Base-by-base conservation (phyloP, 1,140 invertebrate genomes). In the Formica exsecta region DNA sequence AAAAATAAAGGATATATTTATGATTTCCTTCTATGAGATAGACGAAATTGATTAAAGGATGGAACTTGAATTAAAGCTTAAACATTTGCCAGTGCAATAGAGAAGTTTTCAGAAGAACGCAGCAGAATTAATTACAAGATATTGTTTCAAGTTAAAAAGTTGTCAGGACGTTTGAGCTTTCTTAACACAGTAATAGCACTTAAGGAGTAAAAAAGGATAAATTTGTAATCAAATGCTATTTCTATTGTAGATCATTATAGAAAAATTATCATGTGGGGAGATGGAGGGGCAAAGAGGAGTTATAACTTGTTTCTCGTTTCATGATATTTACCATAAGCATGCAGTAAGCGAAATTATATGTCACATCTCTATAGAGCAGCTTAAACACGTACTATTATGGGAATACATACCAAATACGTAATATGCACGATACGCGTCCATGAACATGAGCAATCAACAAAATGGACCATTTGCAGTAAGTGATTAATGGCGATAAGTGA, bases 171-270 rank as follows among this genome's bases (percentile, higher is more conserved):
- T 44, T 41, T 44, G 11, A 81, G 41, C 19, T 59, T n/a, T 71
- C 36, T 73, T 61, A 36, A 74, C 29, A 16, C 16, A 44, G n/a
- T 73, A 29, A 81, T 0, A 7, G 6, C 19, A 57, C n/a, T 22
- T 22, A 22, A 22, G 22, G 1, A 51, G 3, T 48, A 32, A 32
- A 32, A 32, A 32, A 32, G 3, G 32, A 32, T 1, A 32, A 32
- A 32, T 32, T 73, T 32, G 19, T 83, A 74, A 61, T 83, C 19
- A 41, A 83, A 74, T 74, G 54, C 32, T 54, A 61, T 74, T 83
- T 74, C n/a, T 66, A 81, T 59, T 54, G 22, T 73, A 32, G 13
- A 51, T 13, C 65, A 80, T 41, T 19, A 41, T 70, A 70, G 22
- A 61, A 16, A 16, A n/a, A 73, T 81, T 71, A 71, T n/a, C 38